Percentiles rank a stretch among this genome's conserved stretches.
These are phyloP conservation scores for Sebastolobus alascanus DNA, from an alignment of 2,797 vertebrate genomes.

Conservation along the genomic window DNA sequence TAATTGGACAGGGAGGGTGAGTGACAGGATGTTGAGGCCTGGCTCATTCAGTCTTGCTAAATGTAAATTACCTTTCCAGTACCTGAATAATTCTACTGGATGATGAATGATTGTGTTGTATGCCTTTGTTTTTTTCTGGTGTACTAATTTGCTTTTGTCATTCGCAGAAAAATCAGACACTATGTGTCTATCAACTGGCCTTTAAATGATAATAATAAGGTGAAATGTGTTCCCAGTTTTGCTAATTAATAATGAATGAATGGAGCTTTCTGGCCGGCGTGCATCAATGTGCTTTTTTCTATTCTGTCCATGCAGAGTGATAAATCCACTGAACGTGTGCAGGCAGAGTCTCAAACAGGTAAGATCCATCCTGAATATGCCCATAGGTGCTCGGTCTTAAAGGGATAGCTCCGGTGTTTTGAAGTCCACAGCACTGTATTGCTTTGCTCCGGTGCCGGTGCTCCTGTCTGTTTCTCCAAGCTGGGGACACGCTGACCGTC, in stretches of 20 bases:
- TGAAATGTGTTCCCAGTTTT: constrained; percentile 69
- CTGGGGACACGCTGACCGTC: too few species aligned
- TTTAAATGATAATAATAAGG: constrained; percentile 97
- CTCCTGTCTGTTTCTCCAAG: too few species aligned
- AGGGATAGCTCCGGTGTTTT: too few species aligned
- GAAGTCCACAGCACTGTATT: too few species aligned
- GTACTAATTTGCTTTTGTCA: constrained; percentile 46
- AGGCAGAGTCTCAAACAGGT: constrained; percentile 95
- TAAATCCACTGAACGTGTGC: constrained; percentile 91
- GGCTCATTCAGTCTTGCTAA: not conserved
- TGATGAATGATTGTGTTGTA: not conserved
- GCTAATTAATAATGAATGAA: constrained; percentile 9
- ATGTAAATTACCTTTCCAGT: constrained; percentile 16
- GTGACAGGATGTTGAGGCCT: constrained; percentile 62
- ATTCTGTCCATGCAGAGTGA: constrained; percentile 83
- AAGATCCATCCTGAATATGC: constrained; percentile 45
- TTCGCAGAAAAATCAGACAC: constrained; percentile 98
- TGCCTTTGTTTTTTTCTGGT: not conserved
- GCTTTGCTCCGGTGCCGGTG: too few species aligned
- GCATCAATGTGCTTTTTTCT: constrained; percentile 62
- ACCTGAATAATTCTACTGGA: not conserved
- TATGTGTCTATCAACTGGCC: constrained; percentile 99
- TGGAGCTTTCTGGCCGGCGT: constrained; percentile 6
- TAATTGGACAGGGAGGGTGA: constrained; percentile 98
- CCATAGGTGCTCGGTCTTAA: not conserved